Evolutionary conservation across 2,888 invertebrate species (phyloP), one percentile per base, ranked within the genome.

Genomic region (Oscheius onirici): DNA sequence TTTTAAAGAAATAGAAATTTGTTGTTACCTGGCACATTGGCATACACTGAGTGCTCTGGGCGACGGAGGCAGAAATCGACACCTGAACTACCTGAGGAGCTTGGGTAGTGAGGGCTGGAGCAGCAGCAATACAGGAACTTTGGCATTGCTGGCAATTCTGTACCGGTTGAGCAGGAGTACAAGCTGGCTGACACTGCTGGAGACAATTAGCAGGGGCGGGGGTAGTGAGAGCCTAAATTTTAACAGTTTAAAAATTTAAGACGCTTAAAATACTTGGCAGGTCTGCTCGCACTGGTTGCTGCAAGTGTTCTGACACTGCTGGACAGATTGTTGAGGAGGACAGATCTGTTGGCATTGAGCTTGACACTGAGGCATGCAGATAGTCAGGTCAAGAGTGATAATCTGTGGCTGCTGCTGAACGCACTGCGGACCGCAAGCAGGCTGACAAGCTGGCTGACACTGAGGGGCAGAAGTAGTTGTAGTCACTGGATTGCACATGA

Each of bases 11-110:
- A n/a, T n/a, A n/a, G n/a, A n/a, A n/a, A n/a, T n/a, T n/a, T n/a
- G n/a, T n/a, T n/a, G n/a, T n/a, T n/a, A n/a, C n/a, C n/a, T 79
- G 71, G 63, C 79, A 79, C 72, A 78, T 78, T 55, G 79, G 79
- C 66, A 74, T 51, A 60, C 79, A 79, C 49, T 78, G 76, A 28
- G 73, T 20, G 28, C 76, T 76, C 52, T 77, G 76, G 49, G 77
- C 77, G 34, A 80, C 72, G n/a, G 74, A 71, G 60, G 74, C 68
- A 41, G 75, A 75, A 68, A 79, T 75, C 28, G 74, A 67, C 54
- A 78, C 73, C 60, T 74, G 57, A 40, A 75, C 17, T 11, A 10
- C 3, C 8, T 51, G 28, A n/a, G 69, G 68, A 46, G 74, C 44
- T 22, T 68, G 34, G 28, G 61, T 49, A 17, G 58, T 43, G 20